Base-by-base conservation (phyloP, 92 coral and sea anemone genomes). In the Zoanthus solanderi region DNA sequence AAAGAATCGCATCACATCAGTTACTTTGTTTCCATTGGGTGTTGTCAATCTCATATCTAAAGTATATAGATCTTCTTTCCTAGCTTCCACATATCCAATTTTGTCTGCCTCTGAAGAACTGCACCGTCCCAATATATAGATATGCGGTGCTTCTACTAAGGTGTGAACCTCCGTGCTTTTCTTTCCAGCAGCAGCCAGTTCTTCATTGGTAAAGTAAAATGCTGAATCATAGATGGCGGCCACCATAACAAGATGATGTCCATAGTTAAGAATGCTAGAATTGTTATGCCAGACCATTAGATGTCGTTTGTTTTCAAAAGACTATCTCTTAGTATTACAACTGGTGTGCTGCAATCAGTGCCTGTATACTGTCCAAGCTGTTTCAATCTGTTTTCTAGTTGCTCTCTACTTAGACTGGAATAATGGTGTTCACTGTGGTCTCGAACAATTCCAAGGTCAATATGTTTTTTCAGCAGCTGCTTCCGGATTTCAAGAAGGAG, bases 121-220 rank as follows among this genome's bases (percentile, higher is more conserved):
- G 44, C 82, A 60, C 46, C 84, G 71, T 9, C 89, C 90, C 10
- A 90, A n/a, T 0, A 90, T 90, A 69, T 92, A 90, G 16, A 92
- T 84, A 17, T 90, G n/a, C n/a, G n/a, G n/a, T n/a, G n/a, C n/a
- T n/a, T n/a, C n/a, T n/a, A n/a, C n/a, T n/a, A n/a, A n/a, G 8
- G 82, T 87, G 30, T 92, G 89, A 12, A 92, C 89, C 71, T 92
- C 91, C 3, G 72, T 46, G 23, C 82, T 75, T 9, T 76, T 57
- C 0, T 58, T 37, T 30, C 75, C 71, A 28, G 8, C 31, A n/a
- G 18, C 71, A 44, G 53, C 3, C 16, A 60, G 42, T 60, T 89
- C 84, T 17, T 7, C 44, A n/a, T n/a, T n/a, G n/a, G n/a, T n/a
- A n/a, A n/a, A n/a, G n/a, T n/a, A n/a, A 34, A 34, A 34, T 34